Conservation (phyloP, 2,888 invertebrate genomes). For the Sesamia inferens region DNA sequence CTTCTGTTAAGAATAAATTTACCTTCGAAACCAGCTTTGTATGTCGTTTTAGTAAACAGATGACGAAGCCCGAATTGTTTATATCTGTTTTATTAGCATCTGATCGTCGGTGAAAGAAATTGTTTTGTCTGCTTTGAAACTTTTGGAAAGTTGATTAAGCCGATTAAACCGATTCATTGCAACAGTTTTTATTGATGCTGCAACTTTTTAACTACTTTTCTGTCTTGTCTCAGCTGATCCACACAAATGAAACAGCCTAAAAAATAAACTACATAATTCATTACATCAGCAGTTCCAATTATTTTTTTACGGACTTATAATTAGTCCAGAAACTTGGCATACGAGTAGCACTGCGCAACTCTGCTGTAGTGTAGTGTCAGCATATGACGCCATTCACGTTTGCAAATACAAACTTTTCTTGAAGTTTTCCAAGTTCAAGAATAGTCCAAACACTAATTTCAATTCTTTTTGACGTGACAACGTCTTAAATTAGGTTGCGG, state of each 20-base stretch:
- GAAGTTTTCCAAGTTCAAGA: not conserved
- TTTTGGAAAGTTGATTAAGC: slow-evolving; percentile 31
- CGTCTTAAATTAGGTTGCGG: too few relatives aligned
- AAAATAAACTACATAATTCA: slow-evolving; percentile 20
- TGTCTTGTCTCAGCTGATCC: not conserved
- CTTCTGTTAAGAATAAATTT: slow-evolving; percentile 86
- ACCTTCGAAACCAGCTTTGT: slow-evolving; percentile 77
- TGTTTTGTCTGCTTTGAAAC: slow-evolving; percentile 17
- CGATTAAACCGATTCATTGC: not conserved
- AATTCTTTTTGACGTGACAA: too few relatives aligned
- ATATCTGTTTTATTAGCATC: slow-evolving; percentile 55
- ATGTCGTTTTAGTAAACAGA: slow-evolving; percentile 72
- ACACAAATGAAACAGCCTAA: not conserved
- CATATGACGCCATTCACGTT: slow-evolving; percentile 69
- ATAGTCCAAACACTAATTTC: not conserved
- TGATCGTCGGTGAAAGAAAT: slow-evolving; percentile 22
- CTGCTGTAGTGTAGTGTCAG: slow-evolving; percentile 63
- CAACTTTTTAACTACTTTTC: not conserved
- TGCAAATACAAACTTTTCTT: slow-evolving; percentile 49
- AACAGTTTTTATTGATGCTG: slow-evolving; percentile 4
- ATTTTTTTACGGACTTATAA: slow-evolving; percentile 51
- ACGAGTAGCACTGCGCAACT: slow-evolving; percentile 66
- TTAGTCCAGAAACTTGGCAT: slow-evolving; percentile 59
- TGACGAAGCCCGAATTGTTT: slow-evolving; percentile 67
- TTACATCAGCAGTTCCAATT: slow-evolving; percentile 28